Conservation (phyloP, 2,113 vertebrate species). For the Tapirus terrestris region DNA sequence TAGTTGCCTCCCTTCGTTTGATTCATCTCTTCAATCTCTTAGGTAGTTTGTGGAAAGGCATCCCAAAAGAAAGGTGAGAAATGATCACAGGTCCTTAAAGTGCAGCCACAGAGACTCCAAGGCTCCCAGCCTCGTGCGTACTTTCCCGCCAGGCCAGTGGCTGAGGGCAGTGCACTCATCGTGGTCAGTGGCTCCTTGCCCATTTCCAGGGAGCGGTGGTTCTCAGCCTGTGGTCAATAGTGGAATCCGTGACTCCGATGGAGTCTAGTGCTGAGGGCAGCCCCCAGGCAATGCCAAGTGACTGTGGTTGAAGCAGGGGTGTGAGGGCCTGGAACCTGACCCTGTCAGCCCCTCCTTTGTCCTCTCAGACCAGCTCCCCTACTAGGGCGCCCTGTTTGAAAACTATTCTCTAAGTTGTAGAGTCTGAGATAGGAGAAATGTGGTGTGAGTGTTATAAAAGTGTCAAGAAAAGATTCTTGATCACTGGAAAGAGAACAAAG, state of each 20-base stretch:
- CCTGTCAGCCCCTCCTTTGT: not conserved
- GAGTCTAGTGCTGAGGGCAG: not conserved
- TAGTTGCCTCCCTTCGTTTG: accelerated
- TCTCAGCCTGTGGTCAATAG: not conserved
- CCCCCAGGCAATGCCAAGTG: not conserved
- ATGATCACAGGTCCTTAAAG: not conserved
- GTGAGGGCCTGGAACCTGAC: not conserved
- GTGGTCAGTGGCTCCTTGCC: not conserved
- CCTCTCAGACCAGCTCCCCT: too few relatives aligned
- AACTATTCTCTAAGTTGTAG: not conserved
- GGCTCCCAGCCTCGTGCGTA: not conserved
- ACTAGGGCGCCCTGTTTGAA: not conserved
- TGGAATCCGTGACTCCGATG: not conserved
- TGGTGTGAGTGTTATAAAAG: not conserved
- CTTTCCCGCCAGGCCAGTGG: not conserved
- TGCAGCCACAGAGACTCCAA: not conserved
- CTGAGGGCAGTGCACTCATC: not conserved
- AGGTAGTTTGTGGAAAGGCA: not conserved
- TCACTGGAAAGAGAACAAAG: not conserved
- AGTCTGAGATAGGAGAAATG: not conserved
- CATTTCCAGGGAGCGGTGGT: not conserved
- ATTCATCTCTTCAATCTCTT: not conserved
- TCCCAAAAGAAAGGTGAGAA: not conserved
- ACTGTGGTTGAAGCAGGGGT: not conserved
- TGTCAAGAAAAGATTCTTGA: not conserved